A percentile compares a stretch with the other conserved stretches of the same genome.
Evolutionary conservation across 2,888 invertebrate genomes (phyloP).

Genomic region (Heliconius ismenius): DNA sequence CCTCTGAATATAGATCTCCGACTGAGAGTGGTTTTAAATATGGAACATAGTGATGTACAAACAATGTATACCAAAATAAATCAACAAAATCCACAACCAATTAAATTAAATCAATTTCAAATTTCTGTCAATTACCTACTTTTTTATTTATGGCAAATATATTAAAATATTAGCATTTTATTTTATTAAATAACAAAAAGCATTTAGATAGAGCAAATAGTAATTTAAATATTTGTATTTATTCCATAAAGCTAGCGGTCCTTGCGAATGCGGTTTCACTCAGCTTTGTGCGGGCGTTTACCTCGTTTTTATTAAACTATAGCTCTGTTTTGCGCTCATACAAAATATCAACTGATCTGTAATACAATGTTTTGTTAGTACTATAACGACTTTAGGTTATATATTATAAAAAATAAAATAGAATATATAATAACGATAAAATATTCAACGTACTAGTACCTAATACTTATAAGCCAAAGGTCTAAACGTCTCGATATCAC

Average conservation of each 20-base stretch:
- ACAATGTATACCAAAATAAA: too few species aligned
- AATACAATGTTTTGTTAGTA: slow-evolving; percentile 2
- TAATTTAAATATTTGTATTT: slow-evolving; percentile 13
- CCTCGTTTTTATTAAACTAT: slow-evolving; percentile 20
- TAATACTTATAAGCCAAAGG: background rate
- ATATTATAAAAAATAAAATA: background rate
- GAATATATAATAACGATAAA: background rate
- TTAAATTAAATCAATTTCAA: too few species aligned
- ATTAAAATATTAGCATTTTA: background rate
- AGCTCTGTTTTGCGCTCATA: background rate
- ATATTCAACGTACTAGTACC: background rate
- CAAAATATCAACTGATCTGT: background rate
- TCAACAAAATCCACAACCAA: too few species aligned
- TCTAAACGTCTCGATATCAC: slow-evolving; percentile 25
- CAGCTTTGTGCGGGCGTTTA: slow-evolving; percentile 23
- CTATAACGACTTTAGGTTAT: background rate
- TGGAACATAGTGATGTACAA: too few species aligned
- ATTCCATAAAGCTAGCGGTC: slow-evolving; percentile 9
- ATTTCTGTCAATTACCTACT: too few species aligned
- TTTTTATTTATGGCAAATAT: too few species aligned
- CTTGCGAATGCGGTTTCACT: slow-evolving; percentile 19
- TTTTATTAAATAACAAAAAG: background rate
- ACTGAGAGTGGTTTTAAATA: too few species aligned
- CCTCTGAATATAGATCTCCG: too few species aligned
- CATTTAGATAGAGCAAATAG: background rate